A percentile compares a stretch with the other conserved stretches of the same genome.
Conservation (phyloP, 2,797 vertebrate genomes). For the Eulemur albifrons region DNA sequence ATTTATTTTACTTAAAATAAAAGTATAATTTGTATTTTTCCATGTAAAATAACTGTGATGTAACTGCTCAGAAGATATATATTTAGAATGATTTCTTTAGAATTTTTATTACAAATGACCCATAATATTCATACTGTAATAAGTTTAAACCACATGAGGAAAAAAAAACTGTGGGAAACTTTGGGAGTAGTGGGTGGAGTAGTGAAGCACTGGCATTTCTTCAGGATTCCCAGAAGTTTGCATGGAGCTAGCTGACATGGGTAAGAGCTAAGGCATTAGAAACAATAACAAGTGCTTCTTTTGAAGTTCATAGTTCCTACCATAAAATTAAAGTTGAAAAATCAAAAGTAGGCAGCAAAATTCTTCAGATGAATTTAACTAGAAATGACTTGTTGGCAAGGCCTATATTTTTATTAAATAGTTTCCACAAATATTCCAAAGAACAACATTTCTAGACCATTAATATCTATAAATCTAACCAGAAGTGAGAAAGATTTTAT, state of each 20-base stretch:
- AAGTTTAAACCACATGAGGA: constrained; percentile 55
- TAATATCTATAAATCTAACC: neutral
- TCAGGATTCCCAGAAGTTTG: constrained; percentile 78
- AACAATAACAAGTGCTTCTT: constrained; percentile 42
- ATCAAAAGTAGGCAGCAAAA: neutral
- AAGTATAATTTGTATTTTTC: constrained; percentile 11
- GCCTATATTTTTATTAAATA: neutral
- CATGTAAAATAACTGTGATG: constrained; percentile 36
- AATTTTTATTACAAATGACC: constrained; percentile 51
- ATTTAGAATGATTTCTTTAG: constrained; percentile 38
- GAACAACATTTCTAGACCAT: neutral
- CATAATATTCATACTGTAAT: constrained; percentile 38
- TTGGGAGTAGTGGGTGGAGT: constrained; percentile 33
- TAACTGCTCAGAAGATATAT: neutral
- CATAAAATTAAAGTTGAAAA: constrained; percentile 37
- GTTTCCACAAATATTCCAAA: neutral
- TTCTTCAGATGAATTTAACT: neutral
- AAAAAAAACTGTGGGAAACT: constrained; percentile 81
- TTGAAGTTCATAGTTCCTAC: constrained; percentile 30
- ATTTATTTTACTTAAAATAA: neutral
- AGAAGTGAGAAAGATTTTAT: neutral
- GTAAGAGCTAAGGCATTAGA: constrained; percentile 59
- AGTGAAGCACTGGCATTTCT: constrained; percentile 64
- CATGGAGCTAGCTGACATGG: constrained; percentile 40
- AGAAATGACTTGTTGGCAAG: neutral